Conservation (phyloP, 2,797 vertebrate species). For the Cossypha caffra region DNA sequence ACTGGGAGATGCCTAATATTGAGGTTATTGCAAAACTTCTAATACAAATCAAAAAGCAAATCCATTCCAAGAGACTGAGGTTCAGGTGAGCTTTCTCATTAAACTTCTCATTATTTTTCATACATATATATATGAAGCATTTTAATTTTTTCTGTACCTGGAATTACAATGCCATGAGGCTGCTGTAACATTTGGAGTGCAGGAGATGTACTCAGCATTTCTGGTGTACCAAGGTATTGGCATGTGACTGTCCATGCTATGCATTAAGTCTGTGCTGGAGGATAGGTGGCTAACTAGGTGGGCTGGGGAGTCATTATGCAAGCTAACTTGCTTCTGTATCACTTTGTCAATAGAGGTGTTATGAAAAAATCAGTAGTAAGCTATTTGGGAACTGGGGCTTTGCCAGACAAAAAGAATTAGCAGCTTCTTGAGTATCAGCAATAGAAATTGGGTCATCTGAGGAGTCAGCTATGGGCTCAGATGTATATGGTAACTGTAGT, state of each 20-base stretch:
- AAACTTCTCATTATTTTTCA: not conserved
- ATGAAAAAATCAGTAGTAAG: constrained; percentile 69
- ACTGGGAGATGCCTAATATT: not conserved
- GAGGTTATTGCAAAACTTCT: not conserved
- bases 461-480: constrained; percentile 14
- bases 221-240: not conserved
- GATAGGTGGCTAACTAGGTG: not conserved
- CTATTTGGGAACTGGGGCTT: constrained; percentile 64
- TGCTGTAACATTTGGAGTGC: not conserved
- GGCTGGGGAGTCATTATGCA: constrained; percentile 14
- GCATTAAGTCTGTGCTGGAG: not conserved
- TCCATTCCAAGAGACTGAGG: not conserved
- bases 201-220: not conserved
- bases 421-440: constrained; percentile 68
- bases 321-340: constrained; percentile 50
- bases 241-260: constrained; percentile 35
- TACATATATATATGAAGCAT: not conserved
- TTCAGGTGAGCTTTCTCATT: constrained; percentile 4
- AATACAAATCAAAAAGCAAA: not conserved
- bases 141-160: not conserved
- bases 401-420: constrained; percentile 68
- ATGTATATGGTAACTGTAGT: not conserved
- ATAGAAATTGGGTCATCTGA: constrained; percentile 44
- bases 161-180: not conserved
- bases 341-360: constrained; percentile 73